Evolutionary conservation across 23 tunicate genomes (phyloP).

Genomic region (Styela clava): DNA sequence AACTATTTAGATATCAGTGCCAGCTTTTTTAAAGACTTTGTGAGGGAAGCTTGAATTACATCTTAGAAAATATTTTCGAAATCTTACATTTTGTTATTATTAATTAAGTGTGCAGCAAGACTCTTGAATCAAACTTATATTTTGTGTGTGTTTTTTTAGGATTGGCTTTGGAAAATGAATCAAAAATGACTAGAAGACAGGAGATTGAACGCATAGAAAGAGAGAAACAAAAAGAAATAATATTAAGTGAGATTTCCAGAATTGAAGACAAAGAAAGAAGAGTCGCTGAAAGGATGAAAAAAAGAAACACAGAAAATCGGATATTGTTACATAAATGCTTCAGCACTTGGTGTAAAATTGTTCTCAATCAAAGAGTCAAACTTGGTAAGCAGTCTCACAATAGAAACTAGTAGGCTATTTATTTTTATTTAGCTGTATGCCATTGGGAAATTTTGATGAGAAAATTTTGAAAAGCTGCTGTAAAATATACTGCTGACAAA

Average conservation of each 20-base stretch:
- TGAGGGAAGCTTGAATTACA: no score
- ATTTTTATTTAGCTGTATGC: no score
- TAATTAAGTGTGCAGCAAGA: no score
- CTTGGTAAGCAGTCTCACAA: slow-evolving; percentile 28
- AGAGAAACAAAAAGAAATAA: slow-evolving; percentile 7
- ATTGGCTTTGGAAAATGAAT: neutral
- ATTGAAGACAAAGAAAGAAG: slow-evolving; percentile 30
- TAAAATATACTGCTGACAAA: no score
- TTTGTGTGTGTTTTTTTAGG: neutral
- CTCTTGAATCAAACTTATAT: no score
- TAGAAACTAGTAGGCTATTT: no score
- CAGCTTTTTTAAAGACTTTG: no score
- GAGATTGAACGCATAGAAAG: neutral
- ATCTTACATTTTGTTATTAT: no score
- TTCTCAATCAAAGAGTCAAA: slow-evolving; percentile 40
- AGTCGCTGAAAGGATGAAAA: slow-evolving; percentile 37
- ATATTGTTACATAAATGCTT: slow-evolving; percentile 25
- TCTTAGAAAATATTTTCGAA: no score
- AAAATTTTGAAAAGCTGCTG: no score
- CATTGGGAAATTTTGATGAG: no score
- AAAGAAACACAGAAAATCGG: slow-evolving; percentile 30
- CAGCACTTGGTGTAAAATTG: slow-evolving; percentile 49
- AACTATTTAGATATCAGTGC: no score
- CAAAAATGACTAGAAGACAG: neutral
- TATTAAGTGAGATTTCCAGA: slow-evolving; percentile 4